Percentiles rank a stretch among this genome's conserved stretches.
phyloP scores from a whole-genome alignment of 92 coral and sea anemone species.

The Zoanthus sansibaricus region DNA sequence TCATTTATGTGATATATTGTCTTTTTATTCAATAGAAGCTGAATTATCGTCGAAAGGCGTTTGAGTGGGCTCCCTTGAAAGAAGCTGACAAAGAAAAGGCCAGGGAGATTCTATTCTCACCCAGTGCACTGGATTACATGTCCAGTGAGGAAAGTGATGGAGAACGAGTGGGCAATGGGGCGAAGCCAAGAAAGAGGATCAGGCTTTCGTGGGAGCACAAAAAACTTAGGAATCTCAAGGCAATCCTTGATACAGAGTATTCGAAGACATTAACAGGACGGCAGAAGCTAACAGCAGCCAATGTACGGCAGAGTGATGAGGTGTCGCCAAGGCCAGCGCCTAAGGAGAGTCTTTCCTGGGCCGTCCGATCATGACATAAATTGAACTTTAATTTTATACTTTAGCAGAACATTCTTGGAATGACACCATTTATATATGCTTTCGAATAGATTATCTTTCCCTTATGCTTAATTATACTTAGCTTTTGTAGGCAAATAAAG shows the following conservation, averaged over 20 bases:
- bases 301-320: conserved; percentile 26
- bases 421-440: conserved; percentile 33
- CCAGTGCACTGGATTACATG: conserved; percentile 28
- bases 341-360: conserved; percentile 25
- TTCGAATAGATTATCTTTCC: conserved; percentile 36
- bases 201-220: conserved; percentile 19
- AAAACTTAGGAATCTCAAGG: conserved; percentile 27
- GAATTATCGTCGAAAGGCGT: conserved; percentile 26
- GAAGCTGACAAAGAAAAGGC: conserved; percentile 26
- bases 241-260: conserved; percentile 26
- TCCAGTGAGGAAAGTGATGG: conserved; percentile 25
- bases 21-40: conserved; percentile 19
- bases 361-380: conserved; percentile 29
- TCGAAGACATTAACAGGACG: conserved; percentile 24
- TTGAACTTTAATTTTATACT: conserved; percentile 35
- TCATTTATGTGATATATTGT: conserved; percentile 25
- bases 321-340: conserved; percentile 28
- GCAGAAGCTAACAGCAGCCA: conserved; percentile 33
- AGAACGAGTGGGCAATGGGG: conserved; percentile 26
- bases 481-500: conserved; percentile 3
- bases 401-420: conserved; percentile 39
- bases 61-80: conserved; percentile 20
- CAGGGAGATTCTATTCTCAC: conserved; percentile 22
- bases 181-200: conserved; percentile 25
- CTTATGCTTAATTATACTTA: conserved; percentile 12